A percentile compares a stretch with the other conserved stretches of the same genome.
phyloP scores from a whole-genome alignment of 1,140 invertebrate species.

The Drosophila neocordata region DNA sequence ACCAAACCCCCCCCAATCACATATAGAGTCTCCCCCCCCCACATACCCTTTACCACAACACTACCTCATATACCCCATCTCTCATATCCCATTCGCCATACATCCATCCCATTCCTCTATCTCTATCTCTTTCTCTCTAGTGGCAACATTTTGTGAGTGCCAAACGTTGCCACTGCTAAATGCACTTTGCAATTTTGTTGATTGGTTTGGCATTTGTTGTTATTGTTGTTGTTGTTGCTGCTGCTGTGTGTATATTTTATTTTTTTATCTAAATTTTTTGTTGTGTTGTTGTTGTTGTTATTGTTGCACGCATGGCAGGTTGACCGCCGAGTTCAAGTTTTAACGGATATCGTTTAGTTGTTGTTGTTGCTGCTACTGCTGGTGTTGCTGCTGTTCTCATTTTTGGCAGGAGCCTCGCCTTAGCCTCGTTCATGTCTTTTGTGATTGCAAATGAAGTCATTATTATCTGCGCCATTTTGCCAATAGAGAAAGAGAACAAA shows the following conservation, averaged over 20 bases:
- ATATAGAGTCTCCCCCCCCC: not conserved
- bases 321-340: constrained; percentile 76
- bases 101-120: not conserved
- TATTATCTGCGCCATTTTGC: constrained; percentile 66
- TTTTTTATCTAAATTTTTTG: constrained; percentile 66
- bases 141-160: constrained; percentile 46
- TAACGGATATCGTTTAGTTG: constrained; percentile 70
- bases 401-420: constrained; percentile 69
- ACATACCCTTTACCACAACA: not conserved
- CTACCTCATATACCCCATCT: not conserved
- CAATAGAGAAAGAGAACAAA: constrained; percentile 31
- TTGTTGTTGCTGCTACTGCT: constrained; percentile 18
- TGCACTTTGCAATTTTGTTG: constrained; percentile 80
- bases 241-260: constrained; percentile 49
- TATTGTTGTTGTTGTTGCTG: constrained; percentile 31
- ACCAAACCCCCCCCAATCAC: not conserved
- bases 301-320: constrained; percentile 66
- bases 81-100: constrained; percentile 10
- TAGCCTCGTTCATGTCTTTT: constrained; percentile 47
- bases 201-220: constrained; percentile 79
- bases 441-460: constrained; percentile 68
- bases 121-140: too few species aligned
- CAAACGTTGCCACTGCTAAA: constrained; percentile 76
- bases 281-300: constrained; percentile 28
- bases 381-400: constrained; percentile 35